Conservation (phyloP, 2,113 vertebrate genomes). For the Myanophis thanlyinensis region DNA sequence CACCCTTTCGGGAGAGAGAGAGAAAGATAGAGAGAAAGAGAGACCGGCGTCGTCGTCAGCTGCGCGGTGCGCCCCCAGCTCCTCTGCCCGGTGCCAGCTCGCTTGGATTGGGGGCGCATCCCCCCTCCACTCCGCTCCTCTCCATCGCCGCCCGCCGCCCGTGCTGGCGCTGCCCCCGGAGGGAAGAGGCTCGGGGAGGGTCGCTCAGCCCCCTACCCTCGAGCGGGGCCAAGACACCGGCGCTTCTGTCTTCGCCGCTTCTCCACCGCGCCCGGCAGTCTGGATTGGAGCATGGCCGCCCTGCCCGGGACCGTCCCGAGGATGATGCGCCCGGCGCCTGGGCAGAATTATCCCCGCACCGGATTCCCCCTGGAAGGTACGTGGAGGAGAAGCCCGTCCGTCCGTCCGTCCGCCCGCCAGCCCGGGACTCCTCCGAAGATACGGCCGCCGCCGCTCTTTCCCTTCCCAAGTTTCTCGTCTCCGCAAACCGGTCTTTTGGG, state of each 20-base stretch:
- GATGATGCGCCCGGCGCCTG: slow-evolving; percentile 95
- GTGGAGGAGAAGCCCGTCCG: no score
- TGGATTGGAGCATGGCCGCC: slow-evolving; percentile 64
- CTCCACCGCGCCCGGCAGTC: not conserved
- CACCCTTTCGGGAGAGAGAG: slow-evolving; percentile 13
- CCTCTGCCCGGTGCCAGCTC: slow-evolving; percentile 17
- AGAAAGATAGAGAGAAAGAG: slow-evolving; percentile 18
- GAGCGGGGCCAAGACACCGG: not conserved
- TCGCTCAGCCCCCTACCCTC: not conserved
- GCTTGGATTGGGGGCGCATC: not conserved
- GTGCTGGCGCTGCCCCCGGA: not conserved
- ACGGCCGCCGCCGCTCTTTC: no score
- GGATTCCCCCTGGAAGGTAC: slow-evolving; percentile 97
- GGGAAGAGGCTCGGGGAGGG: not conserved
- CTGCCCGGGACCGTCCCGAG: slow-evolving; percentile 90
- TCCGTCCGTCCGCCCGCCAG: no score
- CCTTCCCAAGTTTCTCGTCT: not conserved
- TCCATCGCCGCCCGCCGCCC: no score
- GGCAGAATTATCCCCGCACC: slow-evolving; percentile 94
- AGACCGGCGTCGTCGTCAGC: slow-evolving; percentile 3
- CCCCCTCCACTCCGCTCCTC: rapidly evolving
- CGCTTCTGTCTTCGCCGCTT: not conserved
- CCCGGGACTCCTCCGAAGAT: no score
- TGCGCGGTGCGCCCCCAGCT: not conserved
- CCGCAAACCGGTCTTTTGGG: no score